Conservation (phyloP, 1,140 invertebrate species). For the Caenorhabditis tropicalis region DNA sequence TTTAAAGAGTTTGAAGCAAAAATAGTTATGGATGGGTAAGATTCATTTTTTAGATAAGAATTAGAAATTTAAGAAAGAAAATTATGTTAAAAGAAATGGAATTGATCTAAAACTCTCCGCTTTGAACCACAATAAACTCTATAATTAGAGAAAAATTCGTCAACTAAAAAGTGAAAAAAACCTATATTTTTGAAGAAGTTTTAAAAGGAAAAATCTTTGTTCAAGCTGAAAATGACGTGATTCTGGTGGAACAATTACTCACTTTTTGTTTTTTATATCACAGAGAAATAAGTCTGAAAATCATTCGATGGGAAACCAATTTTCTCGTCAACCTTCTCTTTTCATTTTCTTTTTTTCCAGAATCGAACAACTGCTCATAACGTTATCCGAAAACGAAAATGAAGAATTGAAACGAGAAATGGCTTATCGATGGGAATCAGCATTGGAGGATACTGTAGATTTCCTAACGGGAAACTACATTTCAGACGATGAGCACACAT, state of each 20-base stretch:
- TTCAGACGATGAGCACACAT: constrained; percentile 36
- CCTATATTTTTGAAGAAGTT: too few species aligned
- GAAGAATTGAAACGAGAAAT: neutral
- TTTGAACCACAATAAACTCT: too few species aligned
- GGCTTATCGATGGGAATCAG: constrained; percentile 24
- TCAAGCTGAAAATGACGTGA: too few species aligned
- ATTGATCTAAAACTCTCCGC: too few species aligned
- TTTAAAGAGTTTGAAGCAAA: neutral
- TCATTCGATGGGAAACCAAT: neutral
- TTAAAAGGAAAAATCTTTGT: too few species aligned
- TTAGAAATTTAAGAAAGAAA: too few species aligned
- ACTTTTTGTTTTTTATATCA: neutral
- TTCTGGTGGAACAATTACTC: too few species aligned
- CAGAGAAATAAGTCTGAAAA: neutral
- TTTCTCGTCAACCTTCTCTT: neutral
- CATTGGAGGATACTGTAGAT: constrained; percentile 1
- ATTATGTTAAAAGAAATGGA: too few species aligned
- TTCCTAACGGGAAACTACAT: constrained; percentile 44
- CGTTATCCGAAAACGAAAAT: neutral
- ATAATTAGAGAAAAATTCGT: too few species aligned
- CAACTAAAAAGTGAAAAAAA: too few species aligned
- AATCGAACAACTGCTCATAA: constrained; percentile 19
- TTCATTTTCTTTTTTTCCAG: neutral
- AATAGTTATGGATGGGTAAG: neutral
- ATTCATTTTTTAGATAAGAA: neutral